Evolutionary conservation across 1,140 invertebrate species (phyloP), one percentile per base, ranked within the genome.

Genomic region (Papilio aristodemus): DNA sequence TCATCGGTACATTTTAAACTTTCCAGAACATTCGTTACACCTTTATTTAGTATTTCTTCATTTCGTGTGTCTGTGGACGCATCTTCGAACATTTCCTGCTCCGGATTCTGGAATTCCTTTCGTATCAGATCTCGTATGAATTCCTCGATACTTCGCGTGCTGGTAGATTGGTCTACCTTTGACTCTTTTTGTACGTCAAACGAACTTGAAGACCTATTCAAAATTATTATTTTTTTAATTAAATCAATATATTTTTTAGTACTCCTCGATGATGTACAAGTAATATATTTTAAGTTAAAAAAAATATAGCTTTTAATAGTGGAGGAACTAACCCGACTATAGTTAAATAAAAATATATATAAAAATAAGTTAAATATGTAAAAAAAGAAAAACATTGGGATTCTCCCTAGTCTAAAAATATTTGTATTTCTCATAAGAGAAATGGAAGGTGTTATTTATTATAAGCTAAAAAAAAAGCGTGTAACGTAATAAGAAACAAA

Each of bases 71-170:
- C 0, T 11, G 75, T 75, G 7, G 80, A 81, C 4, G 59, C 25
- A 11, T 84, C 78, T 39, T 88, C 83, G 0, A 79, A 73, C 43
- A 84, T 76, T 66, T 89, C 86, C 25, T 79, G 78, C 2, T 86
- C 27, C 4, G 88, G 37, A 32, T 86, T 77, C 62, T 86, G 81
- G 64, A 91, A 82, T 46, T 91, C 88, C 66, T 86, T 91, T 6
- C 85, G 80, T 8, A 91, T 89, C 13, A 91, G 74, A 13, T 86
- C 81, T 46, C 77, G 73, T 25, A 91, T 89, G 58, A 83, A 91
- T 0, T 88, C 87, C 60, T 91, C 87, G 4, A 91, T 89, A 71
- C 84, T 80, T n/a, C 67, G 46, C 13, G 89, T 90, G 70, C 89
- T 85, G 0, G 89, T 91, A 0, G 87, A 74, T 69, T 84, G 87